These are phyloP conservation scores for Alces alces DNA, from an alignment of 2,113 vertebrate genomes.

Conservation along the genomic window DNA sequence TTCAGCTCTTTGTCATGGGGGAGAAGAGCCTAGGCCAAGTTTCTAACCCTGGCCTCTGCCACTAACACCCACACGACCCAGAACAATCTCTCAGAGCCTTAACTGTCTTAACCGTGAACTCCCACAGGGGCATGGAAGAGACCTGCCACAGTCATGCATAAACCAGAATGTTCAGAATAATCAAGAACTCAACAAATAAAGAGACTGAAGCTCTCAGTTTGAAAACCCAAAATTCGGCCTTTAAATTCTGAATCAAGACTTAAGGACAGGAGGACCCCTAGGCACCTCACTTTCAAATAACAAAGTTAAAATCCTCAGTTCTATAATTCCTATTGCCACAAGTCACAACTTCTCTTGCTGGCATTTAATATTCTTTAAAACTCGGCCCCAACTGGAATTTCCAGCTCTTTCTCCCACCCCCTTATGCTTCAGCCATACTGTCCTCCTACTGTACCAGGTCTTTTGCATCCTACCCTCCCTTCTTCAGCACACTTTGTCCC, in stretches of 20 bases:
- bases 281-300: background rate
- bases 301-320: background rate
- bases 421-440: slow-evolving; percentile 22
- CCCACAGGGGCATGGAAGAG: background rate
- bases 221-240: background rate
- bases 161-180: background rate
- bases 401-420: background rate
- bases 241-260: background rate
- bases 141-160: background rate
- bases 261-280: background rate
- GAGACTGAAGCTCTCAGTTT: background rate
- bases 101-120: background rate
- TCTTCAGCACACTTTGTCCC: background rate
- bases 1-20: background rate
- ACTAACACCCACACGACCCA: background rate
- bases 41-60: background rate
- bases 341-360: background rate
- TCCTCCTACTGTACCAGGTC: background rate
- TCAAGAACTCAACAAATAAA: background rate
- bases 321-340: background rate
- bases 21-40: background rate
- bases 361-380: slow-evolving; percentile 21
- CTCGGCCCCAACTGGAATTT: background rate
- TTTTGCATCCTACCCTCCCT: background rate
- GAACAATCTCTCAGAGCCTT: background rate